Evolutionary conservation across 2,113 vertebrate genomes (phyloP).

Genomic region (Capreolus pygargus): DNA sequence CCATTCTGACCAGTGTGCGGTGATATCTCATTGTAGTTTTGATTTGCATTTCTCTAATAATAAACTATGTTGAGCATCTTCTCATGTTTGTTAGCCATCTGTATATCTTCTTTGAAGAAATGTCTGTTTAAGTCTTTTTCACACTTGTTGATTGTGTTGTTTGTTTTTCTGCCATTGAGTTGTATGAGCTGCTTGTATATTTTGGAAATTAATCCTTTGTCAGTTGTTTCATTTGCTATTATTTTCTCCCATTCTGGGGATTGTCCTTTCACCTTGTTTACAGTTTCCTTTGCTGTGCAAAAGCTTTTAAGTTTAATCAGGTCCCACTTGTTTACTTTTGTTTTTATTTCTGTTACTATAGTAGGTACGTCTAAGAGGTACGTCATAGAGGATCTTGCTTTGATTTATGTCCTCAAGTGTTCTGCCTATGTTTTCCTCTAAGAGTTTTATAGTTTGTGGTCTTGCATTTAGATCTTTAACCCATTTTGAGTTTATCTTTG

Average conservation of each 20-base stretch:
- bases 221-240: neutral
- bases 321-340: neutral
- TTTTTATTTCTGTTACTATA: neutral
- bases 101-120: neutral
- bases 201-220: neutral
- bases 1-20: neutral
- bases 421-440: neutral
- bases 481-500: neutral
- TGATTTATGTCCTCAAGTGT: neutral
- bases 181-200: neutral
- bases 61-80: neutral
- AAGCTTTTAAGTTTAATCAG: neutral
- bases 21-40: neutral
- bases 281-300: neutral
- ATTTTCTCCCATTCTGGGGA: neutral
- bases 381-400: neutral
- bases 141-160: neutral
- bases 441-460: neutral
- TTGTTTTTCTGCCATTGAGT: neutral
- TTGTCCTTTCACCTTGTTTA: neutral
- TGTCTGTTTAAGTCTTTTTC: neutral
- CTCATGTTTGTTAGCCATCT: neutral
- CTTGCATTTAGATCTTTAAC: neutral
- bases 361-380: neutral
- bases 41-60: neutral